phyloP scores from a whole-genome alignment of 2,113 vertebrate genomes.

The Saccopteryx bilineata region DNA sequence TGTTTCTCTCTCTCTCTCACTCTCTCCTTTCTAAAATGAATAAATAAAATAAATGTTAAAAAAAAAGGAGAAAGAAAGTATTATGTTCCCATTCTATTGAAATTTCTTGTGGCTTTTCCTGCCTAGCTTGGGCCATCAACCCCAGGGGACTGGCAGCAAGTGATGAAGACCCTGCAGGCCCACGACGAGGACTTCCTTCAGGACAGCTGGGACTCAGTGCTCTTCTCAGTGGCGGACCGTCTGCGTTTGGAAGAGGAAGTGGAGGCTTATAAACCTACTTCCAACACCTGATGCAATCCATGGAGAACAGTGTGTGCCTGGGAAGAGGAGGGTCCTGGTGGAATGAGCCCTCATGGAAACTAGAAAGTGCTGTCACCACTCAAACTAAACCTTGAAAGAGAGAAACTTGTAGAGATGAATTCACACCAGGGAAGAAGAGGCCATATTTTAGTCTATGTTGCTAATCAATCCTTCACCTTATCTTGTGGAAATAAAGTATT shows the following conservation, averaged over 20 bases:
- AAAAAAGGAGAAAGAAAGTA: no score
- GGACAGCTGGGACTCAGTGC: slow-evolving; percentile 94
- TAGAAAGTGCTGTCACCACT: neutral
- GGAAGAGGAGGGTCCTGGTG: slow-evolving; percentile 40
- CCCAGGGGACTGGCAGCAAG: slow-evolving; percentile 92
- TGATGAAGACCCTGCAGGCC: slow-evolving; percentile 92
- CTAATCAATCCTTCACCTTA: neutral
- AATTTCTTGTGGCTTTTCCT: slow-evolving; percentile 4
- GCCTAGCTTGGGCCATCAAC: slow-evolving; percentile 91
- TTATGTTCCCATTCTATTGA: slow-evolving; percentile 18
- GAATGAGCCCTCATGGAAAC: neutral
- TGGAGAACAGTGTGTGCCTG: slow-evolving; percentile 93
- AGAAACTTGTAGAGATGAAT: slow-evolving; percentile 3
- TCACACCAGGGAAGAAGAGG: neutral
- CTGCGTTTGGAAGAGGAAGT: slow-evolving; percentile 93
- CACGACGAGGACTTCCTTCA: slow-evolving; percentile 95
- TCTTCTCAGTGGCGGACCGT: slow-evolving; percentile 93
- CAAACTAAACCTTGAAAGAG: neutral
- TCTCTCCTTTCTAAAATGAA: no score
- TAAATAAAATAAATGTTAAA: no score
- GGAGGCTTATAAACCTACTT: slow-evolving; percentile 92
- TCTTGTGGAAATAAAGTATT: slow-evolving; percentile 22
- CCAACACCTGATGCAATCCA: slow-evolving; percentile 92
- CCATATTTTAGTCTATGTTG: neutral
- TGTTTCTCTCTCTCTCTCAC: no score